Conservation (phyloP, 2,888 invertebrate genomes). For the Andrena dorsata region DNA sequence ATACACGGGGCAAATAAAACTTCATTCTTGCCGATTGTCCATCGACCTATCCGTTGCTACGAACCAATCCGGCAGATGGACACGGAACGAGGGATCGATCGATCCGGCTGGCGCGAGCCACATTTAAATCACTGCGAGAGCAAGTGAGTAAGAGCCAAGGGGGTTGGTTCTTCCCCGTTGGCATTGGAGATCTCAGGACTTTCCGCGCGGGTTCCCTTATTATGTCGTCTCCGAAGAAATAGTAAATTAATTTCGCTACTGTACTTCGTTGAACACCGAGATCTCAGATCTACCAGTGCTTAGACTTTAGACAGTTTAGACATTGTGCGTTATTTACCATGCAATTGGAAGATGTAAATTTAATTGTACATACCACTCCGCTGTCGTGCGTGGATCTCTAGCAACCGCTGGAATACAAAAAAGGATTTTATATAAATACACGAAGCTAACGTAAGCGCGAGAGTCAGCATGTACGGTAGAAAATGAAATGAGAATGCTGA, state of each 20-base stretch:
- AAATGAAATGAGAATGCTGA: not conserved
- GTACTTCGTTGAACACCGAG: too few species aligned
- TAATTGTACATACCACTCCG: not conserved
- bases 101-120: constrained; percentile 63
- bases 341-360: not conserved
- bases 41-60: constrained; percentile 62
- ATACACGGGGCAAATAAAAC: constrained; percentile 77
- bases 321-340: not conserved
- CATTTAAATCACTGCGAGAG: constrained; percentile 67
- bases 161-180: constrained; percentile 25
- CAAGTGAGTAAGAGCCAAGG: not conserved
- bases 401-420: too few species aligned
- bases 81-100: constrained; percentile 68
- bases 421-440: too few species aligned
- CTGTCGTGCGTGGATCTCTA: not conserved
- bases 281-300: too few species aligned
- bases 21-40: constrained; percentile 76
- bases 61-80: constrained; percentile 74
- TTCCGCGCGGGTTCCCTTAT: not conserved
- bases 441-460: not conserved
- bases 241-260: too few species aligned
- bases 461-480: not conserved
- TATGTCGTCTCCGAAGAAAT: not conserved
- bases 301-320: too few species aligned
- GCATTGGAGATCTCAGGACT: constrained; percentile 26